Evolutionary conservation across 2,797 vertebrate genomes (phyloP).

Genomic region (Peromyscus nudipes): DNA sequence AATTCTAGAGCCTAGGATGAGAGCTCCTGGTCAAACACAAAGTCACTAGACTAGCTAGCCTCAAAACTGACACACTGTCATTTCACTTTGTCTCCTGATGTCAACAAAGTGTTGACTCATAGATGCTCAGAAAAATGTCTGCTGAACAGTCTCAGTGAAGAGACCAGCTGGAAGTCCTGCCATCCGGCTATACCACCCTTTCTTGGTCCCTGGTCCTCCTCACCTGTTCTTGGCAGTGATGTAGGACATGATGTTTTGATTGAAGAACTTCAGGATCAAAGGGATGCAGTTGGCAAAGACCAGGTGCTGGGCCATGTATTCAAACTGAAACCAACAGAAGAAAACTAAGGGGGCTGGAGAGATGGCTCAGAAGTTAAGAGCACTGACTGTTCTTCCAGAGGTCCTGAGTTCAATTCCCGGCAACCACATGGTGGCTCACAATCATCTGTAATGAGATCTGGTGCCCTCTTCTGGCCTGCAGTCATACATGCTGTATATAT

Average conservation of each 20-base stretch:
- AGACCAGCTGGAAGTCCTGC: neutral
- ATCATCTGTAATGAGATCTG: too few relatives aligned
- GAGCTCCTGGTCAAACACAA: neutral
- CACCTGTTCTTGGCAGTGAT: conserved; percentile 99
- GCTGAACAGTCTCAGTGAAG: neutral
- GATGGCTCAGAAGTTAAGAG: too few relatives aligned
- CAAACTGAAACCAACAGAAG: conserved; percentile 91
- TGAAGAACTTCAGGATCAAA: conserved; percentile 99
- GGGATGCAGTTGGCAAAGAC: conserved; percentile 99
- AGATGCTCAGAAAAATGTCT: neutral
- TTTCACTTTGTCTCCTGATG: neutral
- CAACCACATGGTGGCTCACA: too few relatives aligned
- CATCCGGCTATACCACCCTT: neutral
- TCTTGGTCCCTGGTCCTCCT: neutral
- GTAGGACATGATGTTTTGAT: conserved; percentile 99
- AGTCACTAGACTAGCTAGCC: neutral
- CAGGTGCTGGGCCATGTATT: conserved; percentile 99
- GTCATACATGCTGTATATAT: too few relatives aligned
- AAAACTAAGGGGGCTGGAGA: too few relatives aligned
- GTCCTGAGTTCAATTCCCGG: too few relatives aligned
- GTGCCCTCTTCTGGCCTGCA: too few relatives aligned
- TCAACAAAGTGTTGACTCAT: neutral
- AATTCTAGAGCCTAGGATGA: neutral
- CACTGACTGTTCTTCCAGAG: too few relatives aligned
- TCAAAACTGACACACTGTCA: neutral